Evolutionary conservation across 2,797 vertebrate genomes (phyloP).

Genomic region (Sphaeramia orbicularis): DNA sequence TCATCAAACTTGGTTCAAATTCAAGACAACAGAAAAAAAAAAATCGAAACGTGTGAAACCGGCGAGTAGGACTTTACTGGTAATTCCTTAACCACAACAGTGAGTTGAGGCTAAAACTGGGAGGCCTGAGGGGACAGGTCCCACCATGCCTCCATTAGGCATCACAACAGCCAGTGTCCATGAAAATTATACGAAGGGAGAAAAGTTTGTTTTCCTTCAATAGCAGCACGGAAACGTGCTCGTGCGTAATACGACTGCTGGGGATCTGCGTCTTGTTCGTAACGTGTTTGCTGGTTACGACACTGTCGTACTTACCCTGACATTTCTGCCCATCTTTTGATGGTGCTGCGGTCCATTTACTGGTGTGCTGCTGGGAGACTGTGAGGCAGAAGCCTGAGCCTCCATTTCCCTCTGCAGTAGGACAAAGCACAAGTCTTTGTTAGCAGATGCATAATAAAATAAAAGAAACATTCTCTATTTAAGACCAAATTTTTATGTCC

Average conservation of each 20-base stretch:
- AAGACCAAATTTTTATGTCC: no score
- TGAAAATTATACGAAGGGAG: neutral
- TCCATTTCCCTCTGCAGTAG: conserved; percentile 43
- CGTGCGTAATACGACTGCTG: neutral
- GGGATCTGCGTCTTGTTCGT: neutral
- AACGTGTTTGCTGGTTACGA: neutral
- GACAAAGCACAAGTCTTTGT: neutral
- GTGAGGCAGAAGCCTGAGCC: conserved; percentile 3
- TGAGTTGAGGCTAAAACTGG: neutral
- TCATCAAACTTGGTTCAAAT: conserved; percentile 28
- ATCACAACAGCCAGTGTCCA: conserved; percentile 13
- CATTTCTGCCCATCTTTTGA: conserved; percentile 34
- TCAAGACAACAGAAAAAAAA: neutral
- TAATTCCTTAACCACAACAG: conserved; percentile 15
- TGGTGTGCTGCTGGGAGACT: neutral
- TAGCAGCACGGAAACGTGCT: neutral
- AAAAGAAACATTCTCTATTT: neutral
- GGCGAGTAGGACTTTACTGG: neutral
- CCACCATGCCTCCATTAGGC: conserved; percentile 15
- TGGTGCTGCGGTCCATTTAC: conserved; percentile 28
- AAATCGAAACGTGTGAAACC: conserved; percentile 11
- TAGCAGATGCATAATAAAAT: no score
- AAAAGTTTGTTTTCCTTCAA: conserved; percentile 9
- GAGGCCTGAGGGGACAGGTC: conserved; percentile 25
- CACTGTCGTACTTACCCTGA: conserved; percentile 37